A percentile compares a stretch with the other conserved stretches of the same genome.
Evolutionary conservation across 2,797 vertebrate genomes (phyloP).

Genomic region (Myiotriccus ornatus): DNA sequence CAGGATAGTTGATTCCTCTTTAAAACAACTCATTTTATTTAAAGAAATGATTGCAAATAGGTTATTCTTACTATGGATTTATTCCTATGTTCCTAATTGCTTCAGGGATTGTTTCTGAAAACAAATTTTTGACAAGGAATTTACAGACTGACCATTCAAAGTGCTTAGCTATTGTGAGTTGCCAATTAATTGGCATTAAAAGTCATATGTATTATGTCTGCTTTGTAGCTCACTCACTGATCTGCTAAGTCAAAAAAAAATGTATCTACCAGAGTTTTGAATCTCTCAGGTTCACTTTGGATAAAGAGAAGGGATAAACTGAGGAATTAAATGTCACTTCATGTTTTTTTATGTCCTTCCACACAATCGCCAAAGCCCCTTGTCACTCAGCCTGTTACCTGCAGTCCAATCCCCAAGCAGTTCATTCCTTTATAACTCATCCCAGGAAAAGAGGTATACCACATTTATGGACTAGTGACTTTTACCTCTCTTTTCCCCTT

Average conservation of each 20-base stretch:
- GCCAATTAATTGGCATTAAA: not conserved
- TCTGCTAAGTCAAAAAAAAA: not conserved
- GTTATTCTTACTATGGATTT: not conserved
- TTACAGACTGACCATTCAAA: not conserved
- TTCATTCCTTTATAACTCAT: not conserved
- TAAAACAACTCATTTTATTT: not conserved
- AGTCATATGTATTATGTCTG: not conserved
- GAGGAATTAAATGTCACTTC: not conserved
- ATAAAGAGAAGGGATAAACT: not conserved
- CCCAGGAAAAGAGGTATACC: not conserved
- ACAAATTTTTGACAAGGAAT: not conserved
- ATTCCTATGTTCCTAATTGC: not conserved
- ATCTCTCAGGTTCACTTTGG: not conserved
- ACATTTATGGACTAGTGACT: not conserved
- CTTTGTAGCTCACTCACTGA: not conserved
- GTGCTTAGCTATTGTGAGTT: not conserved
- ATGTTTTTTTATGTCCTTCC: not conserved
- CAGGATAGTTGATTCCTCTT: not conserved
- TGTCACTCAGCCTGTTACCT: not conserved
- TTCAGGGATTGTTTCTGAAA: not conserved
- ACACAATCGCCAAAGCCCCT: not conserved
- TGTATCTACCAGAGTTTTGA: not conserved
- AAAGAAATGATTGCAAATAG: not conserved
- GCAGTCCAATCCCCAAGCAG: rapidly evolving
- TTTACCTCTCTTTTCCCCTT: not conserved